Percentiles rank a stretch among this genome's conserved stretches.
phyloP scores from a whole-genome alignment of 2,113 vertebrate genomes.

The Notechis scutatus region DNA sequence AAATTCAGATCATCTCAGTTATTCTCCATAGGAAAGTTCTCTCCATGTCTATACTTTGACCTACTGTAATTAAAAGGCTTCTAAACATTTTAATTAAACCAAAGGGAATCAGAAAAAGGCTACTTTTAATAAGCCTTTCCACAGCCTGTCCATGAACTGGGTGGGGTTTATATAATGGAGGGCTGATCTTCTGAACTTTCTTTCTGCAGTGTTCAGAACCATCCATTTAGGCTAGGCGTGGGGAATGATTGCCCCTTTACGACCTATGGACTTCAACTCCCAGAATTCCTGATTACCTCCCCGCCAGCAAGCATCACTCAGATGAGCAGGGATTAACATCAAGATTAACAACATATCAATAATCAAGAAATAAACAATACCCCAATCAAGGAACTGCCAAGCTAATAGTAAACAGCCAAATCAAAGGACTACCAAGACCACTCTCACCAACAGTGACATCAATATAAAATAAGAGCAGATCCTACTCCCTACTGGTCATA shows the following conservation, averaged over 20 bases:
- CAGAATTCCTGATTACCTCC: background rate
- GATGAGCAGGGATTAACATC: background rate
- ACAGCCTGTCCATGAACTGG: conserved; percentile 23
- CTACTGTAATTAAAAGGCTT: conserved; percentile 67
- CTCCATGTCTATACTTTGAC: conserved; percentile 62
- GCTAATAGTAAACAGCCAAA: background rate
- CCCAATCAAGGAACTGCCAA: background rate
- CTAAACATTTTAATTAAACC: conserved; percentile 69
- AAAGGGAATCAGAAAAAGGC: conserved; percentile 55
- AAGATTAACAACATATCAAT: background rate
- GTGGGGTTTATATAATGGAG: conserved; percentile 17
- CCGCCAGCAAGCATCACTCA: background rate
- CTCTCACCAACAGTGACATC: background rate
- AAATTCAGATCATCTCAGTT: conserved; percentile 53
- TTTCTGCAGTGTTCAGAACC: background rate
- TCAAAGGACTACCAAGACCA: background rate
- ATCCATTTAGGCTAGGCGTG: background rate
- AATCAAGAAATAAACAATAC: background rate
- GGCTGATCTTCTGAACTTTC: conserved; percentile 3
- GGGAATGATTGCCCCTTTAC: background rate
- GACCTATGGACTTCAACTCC: background rate
- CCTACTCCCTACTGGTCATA: background rate
- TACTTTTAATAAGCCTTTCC: conserved; percentile 42
- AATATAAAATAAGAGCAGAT: background rate
- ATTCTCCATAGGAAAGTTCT: conserved; percentile 67